Evolutionary conservation across 2,797 vertebrate species (phyloP).

Genomic region (Epinephelus awoara): DNA sequence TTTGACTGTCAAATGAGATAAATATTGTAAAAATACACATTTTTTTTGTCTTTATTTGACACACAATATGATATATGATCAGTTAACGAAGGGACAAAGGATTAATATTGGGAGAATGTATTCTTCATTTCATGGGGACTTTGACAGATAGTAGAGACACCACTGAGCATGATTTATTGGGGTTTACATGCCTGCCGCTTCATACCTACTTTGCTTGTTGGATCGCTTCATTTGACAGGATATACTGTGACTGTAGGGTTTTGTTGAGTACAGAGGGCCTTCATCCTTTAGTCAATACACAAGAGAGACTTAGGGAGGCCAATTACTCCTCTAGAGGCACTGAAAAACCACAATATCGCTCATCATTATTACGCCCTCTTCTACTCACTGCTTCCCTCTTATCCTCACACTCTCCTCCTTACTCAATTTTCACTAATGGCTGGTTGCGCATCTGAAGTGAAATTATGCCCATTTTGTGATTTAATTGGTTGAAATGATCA

Average conservation of each 20-base stretch:
- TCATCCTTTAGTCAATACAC: conserved; percentile 52
- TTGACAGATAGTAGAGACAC: conserved; percentile 1
- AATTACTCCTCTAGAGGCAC: conserved; percentile 61
- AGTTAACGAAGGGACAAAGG: no score
- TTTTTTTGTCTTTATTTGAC: no score
- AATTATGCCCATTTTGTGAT: conserved; percentile 65
- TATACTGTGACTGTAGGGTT: conserved; percentile 10
- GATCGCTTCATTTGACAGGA: conserved; percentile 27
- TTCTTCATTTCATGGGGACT: no score
- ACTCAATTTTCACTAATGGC: conserved; percentile 64
- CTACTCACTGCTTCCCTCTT: conserved; percentile 45
- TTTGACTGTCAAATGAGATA: no score
- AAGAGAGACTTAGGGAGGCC: conserved; percentile 44
- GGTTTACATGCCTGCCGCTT: neutral
- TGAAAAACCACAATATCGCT: conserved; percentile 55
- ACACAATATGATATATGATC: no score
- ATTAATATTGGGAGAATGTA: no score
- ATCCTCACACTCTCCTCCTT: conserved; percentile 44
- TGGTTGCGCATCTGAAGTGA: conserved; percentile 58
- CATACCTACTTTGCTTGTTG: conserved; percentile 25
- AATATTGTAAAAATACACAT: no score
- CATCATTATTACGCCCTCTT: conserved; percentile 45
- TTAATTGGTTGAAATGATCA: conserved; percentile 69
- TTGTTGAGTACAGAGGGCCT: conserved; percentile 22
- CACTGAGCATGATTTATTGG: neutral